phyloP scores from a whole-genome alignment of 2,888 invertebrate species.

The Ptychoptera contaminata region DNA sequence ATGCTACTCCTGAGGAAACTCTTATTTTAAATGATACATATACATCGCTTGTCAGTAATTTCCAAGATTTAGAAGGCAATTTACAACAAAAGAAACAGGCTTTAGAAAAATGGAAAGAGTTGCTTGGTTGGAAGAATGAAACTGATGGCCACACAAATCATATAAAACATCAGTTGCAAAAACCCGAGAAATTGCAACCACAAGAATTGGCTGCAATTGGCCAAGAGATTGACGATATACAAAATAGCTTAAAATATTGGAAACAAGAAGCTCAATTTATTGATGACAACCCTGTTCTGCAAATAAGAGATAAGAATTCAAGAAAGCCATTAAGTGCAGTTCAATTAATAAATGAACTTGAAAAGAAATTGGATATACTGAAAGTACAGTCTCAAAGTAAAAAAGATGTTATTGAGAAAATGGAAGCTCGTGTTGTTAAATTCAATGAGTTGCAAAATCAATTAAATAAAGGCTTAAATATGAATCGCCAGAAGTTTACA shows the following conservation, averaged over 20 bases:
- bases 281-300: conserved; percentile 50
- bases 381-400: conserved; percentile 50
- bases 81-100: conserved; percentile 57
- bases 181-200: conserved; percentile 48
- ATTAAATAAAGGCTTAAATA: conserved; percentile 46
- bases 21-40: conserved; percentile 58
- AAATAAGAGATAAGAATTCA: conserved; percentile 52
- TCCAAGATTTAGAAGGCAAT: conserved; percentile 58
- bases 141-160: conserved; percentile 63
- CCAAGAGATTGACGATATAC: conserved; percentile 50
- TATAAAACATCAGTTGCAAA: conserved; percentile 63
- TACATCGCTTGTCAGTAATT: conserved; percentile 56
- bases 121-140: conserved; percentile 67
- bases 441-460: conserved; percentile 60
- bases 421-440: conserved; percentile 60
- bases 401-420: conserved; percentile 49
- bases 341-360: conserved; percentile 53
- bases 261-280: conserved; percentile 50
- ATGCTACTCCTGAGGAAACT: conserved; percentile 58
- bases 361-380: conserved; percentile 49
- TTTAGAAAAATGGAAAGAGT: conserved; percentile 68
- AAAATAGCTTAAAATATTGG: conserved; percentile 52
- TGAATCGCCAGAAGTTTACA: conserved; percentile 22
- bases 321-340: conserved; percentile 58
- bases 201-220: conserved; percentile 53